Conservation (phyloP, 1,140 invertebrate species). For the Cydia amplana region DNA sequence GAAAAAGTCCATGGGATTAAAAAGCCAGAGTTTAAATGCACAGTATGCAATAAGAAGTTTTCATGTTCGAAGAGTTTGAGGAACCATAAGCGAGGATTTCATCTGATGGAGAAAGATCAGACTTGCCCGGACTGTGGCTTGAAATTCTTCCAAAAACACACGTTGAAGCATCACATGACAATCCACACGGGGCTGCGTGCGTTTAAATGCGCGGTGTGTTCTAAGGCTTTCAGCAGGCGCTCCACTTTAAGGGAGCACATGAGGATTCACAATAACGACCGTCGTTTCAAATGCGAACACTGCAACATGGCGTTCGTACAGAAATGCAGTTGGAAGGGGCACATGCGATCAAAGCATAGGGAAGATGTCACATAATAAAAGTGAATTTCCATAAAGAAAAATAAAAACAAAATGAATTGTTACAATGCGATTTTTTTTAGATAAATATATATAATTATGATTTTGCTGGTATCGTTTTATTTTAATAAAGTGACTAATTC, state of each 20-base stretch:
- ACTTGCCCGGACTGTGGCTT: conserved; percentile 56
- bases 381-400: not conserved
- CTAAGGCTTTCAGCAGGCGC: conserved; percentile 79
- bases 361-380: conserved; percentile 43
- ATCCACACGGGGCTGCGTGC: conserved; percentile 85
- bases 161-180: conserved; percentile 65
- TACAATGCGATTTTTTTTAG: too few species aligned
- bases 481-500: too few species aligned
- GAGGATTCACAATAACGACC: conserved; percentile 74
- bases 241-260: conserved; percentile 77
- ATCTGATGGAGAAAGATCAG: conserved; percentile 55
- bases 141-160: conserved; percentile 43
- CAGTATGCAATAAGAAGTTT: conserved; percentile 56
- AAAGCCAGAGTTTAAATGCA: conserved; percentile 55
- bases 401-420: too few species aligned
- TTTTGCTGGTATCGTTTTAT: too few species aligned
- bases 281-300: conserved; percentile 62
- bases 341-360: conserved; percentile 63
- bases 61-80: conserved; percentile 48
- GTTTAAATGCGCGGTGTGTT: conserved; percentile 83
- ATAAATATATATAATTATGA: too few species aligned
- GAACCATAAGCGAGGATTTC: conserved; percentile 58
- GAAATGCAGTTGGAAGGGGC: conserved; percentile 63
- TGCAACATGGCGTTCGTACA: conserved; percentile 69
- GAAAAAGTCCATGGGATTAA: conserved; percentile 51